These are phyloP conservation scores for Cotesia glomerata DNA, from an alignment of 1,140 invertebrate genomes.

Conservation along the genomic window DNA sequence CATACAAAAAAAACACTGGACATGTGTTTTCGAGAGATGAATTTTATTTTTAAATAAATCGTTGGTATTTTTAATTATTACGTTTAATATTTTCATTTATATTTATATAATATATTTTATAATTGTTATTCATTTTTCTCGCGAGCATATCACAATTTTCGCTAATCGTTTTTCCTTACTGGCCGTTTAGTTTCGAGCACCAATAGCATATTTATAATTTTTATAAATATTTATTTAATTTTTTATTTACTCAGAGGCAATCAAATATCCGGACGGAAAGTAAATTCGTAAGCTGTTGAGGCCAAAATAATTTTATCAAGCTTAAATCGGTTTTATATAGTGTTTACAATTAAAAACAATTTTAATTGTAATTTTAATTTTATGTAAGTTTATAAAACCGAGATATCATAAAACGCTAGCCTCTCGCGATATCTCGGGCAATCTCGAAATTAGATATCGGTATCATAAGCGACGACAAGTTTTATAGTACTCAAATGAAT, in stretches of 20 bases:
- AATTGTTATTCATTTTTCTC: constrained; percentile 42
- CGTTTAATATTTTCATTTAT: too few species aligned
- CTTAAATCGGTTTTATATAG: background rate
- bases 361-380: background rate
- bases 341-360: too few species aligned
- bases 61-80: constrained; percentile 43
- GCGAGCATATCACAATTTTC: constrained; percentile 57
- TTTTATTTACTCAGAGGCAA: constrained; percentile 1
- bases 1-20: constrained; percentile 51
- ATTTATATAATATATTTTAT: too few species aligned
- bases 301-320: background rate
- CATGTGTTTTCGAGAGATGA: constrained; percentile 17
- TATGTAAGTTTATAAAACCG: background rate
- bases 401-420: background rate
- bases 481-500: background rate
- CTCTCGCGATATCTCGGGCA: background rate
- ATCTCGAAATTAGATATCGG: background rate
- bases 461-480: background rate
- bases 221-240: background rate
- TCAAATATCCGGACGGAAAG: constrained; percentile 26
- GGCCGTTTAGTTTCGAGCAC: constrained; percentile 6
- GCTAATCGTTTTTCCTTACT: constrained; percentile 33
- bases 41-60: constrained; percentile 25
- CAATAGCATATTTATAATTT: background rate
- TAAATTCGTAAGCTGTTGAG: background rate